Base-by-base conservation (phyloP, 2,113 vertebrate species). In the Antennarius striatus region DNA sequence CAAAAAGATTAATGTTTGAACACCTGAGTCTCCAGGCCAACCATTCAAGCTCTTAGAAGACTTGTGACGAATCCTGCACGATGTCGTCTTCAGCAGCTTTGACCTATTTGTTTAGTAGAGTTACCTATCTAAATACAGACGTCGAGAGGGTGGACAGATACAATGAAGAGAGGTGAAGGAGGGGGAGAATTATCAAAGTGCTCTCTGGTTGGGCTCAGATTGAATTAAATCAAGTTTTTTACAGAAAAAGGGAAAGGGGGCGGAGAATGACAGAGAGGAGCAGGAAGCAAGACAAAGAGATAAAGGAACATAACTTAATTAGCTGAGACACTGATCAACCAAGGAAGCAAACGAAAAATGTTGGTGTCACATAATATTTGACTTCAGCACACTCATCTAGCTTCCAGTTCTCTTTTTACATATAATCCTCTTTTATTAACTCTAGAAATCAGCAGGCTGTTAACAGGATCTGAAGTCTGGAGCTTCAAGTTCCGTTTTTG, bases 51-150 rank as follows among this genome's bases (percentile, higher is more conserved):
- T 6, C 53, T 40, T 10, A 2, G 17, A 73, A 11, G 68, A 82
- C 29, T 75, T 2, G 4, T 54, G 82, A 83, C 73, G 66, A 63
- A 83, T 63, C 68, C 53, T 11, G 11, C 17, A 36, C 40, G 47
- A 68, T 67, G 68, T 53, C 60, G 71, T 72, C 61, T 71, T 76
- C 65, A 85, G 70, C 72, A 83, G 77, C 73, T 86, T 73, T 70
- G 78, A 90, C 87, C 85, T 75, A 85, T 83, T 88, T 90, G 82
- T 74, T 82, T 71, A 43, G 63, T 75, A 81, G 80, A 81, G 81
- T 83, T 80, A 84, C 65, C 65, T 43, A n/a, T 80, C 74, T 85
- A 86, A 87, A 86, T 86, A 81, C 84, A 88, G 70, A 4, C 42
- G 42, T 22, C 32, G 56, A 52, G 5, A 53, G 56, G 51, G 73